Conservation (phyloP, 2,113 vertebrate species). For the Desmodus rotundus region DNA sequence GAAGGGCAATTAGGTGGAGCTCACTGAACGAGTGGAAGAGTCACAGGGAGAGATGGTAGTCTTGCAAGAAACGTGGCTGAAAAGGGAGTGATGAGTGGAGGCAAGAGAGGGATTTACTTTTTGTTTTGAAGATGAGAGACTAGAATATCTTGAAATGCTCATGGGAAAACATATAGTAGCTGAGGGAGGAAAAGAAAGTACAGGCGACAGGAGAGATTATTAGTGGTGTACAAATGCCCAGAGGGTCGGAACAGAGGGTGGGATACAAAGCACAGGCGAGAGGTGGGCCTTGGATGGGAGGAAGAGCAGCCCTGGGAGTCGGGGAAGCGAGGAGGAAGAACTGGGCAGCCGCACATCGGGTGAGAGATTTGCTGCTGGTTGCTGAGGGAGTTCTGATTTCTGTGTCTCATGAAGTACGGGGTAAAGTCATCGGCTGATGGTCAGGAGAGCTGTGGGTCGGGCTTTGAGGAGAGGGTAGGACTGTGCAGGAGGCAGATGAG, state of each 20-base stretch:
- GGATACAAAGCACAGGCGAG: neutral
- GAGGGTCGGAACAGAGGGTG: neutral
- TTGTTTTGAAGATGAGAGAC: neutral
- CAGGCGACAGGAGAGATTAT: neutral
- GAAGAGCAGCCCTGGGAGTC: fast-evolving
- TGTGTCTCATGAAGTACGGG: neutral
- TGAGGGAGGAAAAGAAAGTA: neutral
- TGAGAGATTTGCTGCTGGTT: neutral
- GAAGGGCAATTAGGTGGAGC: neutral
- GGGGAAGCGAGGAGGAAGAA: neutral
- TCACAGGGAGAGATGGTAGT: neutral
- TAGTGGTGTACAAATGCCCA: neutral
- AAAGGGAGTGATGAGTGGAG: neutral
- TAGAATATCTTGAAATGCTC: neutral
- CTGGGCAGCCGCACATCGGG: neutral
- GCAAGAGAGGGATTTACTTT: neutral
- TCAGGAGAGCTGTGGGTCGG: neutral
- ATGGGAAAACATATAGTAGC: neutral
- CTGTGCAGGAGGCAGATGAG: neutral
- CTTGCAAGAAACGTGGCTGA: neutral
- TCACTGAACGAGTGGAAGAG: neutral
- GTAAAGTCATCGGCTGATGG: neutral
- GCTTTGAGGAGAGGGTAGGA: neutral
- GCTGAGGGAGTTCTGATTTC: neutral
- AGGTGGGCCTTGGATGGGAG: neutral